phyloP scores from a whole-genome alignment of 1,140 invertebrate genomes.

The Brachionus rotundiformis region DNA sequence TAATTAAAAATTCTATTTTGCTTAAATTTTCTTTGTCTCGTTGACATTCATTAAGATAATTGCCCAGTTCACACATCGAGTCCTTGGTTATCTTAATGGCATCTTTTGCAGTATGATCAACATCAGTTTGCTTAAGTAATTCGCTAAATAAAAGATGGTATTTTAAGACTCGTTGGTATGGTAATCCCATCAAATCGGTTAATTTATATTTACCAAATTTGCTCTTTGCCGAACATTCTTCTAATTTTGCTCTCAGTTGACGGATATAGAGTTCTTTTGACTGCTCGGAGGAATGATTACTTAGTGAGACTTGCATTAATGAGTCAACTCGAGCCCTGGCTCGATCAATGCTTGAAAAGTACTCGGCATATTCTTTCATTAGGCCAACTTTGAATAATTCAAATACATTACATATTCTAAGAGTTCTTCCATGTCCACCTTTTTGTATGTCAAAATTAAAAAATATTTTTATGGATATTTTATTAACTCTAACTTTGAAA shows the following conservation, averaged over 20 bases:
- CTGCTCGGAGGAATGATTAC: background rate
- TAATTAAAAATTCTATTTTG: conserved; percentile 30
- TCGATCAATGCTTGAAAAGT: conserved; percentile 31
- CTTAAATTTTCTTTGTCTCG: conserved; percentile 43
- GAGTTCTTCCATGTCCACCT: conserved; percentile 26
- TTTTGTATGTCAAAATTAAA: no score
- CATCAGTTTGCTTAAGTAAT: conserved; percentile 46
- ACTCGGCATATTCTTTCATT: conserved; percentile 45
- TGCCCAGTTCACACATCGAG: conserved; percentile 41
- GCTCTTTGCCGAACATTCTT: conserved; percentile 25
- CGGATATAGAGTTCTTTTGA: background rate
- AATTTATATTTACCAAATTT: conserved; percentile 46
- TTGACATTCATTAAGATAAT: conserved; percentile 49
- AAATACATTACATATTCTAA: conserved; percentile 41
- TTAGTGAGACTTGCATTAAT: background rate
- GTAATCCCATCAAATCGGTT: conserved; percentile 27
- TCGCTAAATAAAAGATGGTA: conserved; percentile 48
- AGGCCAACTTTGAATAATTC: conserved; percentile 11
- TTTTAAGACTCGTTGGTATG: conserved; percentile 45
- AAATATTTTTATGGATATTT: no score
- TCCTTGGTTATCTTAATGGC: conserved; percentile 21
- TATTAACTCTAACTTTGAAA: no score
- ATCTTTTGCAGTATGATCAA: conserved; percentile 29
- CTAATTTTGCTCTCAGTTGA: conserved; percentile 17
- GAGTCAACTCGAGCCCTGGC: conserved; percentile 5